Percentiles rank a stretch among this genome's conserved stretches.
Conservation (phyloP, 2,888 invertebrate species). For the Pseudeuparius sepicola region DNA sequence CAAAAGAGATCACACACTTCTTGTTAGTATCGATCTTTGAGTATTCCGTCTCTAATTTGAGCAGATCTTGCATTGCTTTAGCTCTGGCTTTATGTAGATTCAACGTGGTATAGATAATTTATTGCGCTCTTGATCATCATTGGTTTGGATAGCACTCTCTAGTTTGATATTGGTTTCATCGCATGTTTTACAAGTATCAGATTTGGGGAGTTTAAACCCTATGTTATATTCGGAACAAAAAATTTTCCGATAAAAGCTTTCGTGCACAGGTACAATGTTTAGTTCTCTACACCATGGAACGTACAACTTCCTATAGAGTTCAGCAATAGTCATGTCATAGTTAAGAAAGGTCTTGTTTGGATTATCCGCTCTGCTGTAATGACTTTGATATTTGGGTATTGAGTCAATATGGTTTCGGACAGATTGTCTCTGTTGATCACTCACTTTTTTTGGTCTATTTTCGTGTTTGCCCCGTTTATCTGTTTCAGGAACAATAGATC, state of each 20-base stretch:
- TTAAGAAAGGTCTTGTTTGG: conserved; percentile 12
- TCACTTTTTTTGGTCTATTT: conserved; percentile 13
- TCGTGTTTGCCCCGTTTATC: conserved; percentile 15
- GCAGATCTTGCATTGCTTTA: conserved; percentile 16
- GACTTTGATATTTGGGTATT: conserved; percentile 19
- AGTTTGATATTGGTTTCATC: conserved; percentile 12
- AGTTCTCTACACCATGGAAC: conserved; percentile 8
- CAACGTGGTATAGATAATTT: too few relatives aligned
- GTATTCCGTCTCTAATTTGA: conserved; percentile 12
- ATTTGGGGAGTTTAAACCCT: conserved; percentile 14
- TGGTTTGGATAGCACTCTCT: too few relatives aligned
- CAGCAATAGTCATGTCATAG: conserved; percentile 5
- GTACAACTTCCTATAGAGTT: conserved; percentile 8
- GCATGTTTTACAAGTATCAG: conserved; percentile 17
- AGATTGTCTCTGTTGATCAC: conserved; percentile 11
- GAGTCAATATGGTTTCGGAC: conserved; percentile 14
- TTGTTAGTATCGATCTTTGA: conserved; percentile 10
- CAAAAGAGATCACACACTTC: conserved; percentile 10
- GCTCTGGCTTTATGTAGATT: conserved; percentile 14
- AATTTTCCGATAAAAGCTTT: conserved; percentile 7
- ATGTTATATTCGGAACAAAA: conserved; percentile 10
- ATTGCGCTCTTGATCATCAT: background rate
- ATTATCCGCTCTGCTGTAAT: conserved; percentile 16
- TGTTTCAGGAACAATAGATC: conserved; percentile 10
- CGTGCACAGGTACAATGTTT: conserved; percentile 11